Evolutionary conservation across 1,140 invertebrate genomes (phyloP), one percentile per base, ranked within the genome.

Genomic region (Formica exsecta): DNA sequence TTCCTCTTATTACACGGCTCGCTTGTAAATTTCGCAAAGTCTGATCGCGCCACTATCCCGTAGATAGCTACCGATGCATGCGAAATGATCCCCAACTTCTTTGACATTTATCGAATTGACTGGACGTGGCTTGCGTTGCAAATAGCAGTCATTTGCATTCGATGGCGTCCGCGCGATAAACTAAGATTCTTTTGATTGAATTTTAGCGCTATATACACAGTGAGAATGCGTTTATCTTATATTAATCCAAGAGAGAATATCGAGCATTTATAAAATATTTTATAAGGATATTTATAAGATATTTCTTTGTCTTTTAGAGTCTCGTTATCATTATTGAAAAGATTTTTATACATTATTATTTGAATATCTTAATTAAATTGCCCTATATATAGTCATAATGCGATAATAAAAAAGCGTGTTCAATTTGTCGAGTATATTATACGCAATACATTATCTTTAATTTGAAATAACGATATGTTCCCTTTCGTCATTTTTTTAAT

Each of bases 21-120:
- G 51, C 66, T 51, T 51, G 79, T 73, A 70, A 83, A 83, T 70
- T 83, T 73, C 6, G 44, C 38, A 44, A 61, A 44, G 38, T 73
- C 19, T 41, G 66, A 54, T 57, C 68, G 51, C 68, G 51, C 54
- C 11, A 54, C 38, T 25, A 19, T 79, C n/a, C 13, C 44, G 66
- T 29, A 61, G 25, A 19, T 59, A n/a, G 51, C 38, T 83, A 74
- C 59, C 68, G 22, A 74, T 48, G 66, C 25, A 81, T 44, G 79
- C 36, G 38, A 74, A 83, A 74, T 41, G 79, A 81, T 61, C 25
- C 38, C 19, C 54, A 54, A 61, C 51, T 61, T 81, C 19, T 36
- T 44, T 38, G 48, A 73, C 79, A 71, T 81, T 81, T 73, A 73
- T 73, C 25, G 79, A 71, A 81, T 73, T 73, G 79, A 59, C 54